These are phyloP conservation scores for Acanthoscelides obtectus DNA, from an alignment of 2,888 invertebrate genomes.

Conservation along the genomic window DNA sequence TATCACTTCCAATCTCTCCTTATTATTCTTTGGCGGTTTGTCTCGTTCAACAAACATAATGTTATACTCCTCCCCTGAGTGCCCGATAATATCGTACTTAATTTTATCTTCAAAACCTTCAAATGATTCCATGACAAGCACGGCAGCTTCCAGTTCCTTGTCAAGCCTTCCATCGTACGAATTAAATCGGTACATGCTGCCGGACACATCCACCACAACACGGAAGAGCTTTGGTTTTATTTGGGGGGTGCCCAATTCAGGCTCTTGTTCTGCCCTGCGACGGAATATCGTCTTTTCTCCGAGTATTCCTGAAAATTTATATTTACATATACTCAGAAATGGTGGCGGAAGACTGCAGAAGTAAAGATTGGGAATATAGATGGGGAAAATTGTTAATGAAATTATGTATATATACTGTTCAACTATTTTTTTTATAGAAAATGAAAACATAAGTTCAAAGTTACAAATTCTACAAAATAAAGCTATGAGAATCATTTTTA, in stretches of 20 bases:
- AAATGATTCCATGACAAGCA: conserved; percentile 87
- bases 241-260: conserved; percentile 82
- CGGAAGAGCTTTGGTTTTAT: conserved; percentile 83
- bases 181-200: conserved; percentile 91
- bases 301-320: conserved; percentile 66
- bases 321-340: too few species aligned
- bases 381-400: too few species aligned
- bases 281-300: conserved; percentile 91
- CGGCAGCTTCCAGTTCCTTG: conserved; percentile 82
- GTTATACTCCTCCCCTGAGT: conserved; percentile 85
- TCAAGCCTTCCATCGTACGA: conserved; percentile 92
- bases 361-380: too few species aligned
- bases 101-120: conserved; percentile 85
- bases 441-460: too few species aligned
- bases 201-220: conserved; percentile 88
- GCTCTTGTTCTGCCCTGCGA: conserved; percentile 77
- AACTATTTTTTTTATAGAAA: too few species aligned
- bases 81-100: conserved; percentile 88
- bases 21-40: conserved; percentile 80
- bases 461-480: too few species aligned
- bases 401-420: too few species aligned
- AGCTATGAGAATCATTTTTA: too few species aligned
- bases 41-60: conserved; percentile 65
- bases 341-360: too few species aligned
- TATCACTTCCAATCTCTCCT: conserved; percentile 75